Conservation (phyloP, 2,888 invertebrate genomes). For the Drosophila quinaria region DNA sequence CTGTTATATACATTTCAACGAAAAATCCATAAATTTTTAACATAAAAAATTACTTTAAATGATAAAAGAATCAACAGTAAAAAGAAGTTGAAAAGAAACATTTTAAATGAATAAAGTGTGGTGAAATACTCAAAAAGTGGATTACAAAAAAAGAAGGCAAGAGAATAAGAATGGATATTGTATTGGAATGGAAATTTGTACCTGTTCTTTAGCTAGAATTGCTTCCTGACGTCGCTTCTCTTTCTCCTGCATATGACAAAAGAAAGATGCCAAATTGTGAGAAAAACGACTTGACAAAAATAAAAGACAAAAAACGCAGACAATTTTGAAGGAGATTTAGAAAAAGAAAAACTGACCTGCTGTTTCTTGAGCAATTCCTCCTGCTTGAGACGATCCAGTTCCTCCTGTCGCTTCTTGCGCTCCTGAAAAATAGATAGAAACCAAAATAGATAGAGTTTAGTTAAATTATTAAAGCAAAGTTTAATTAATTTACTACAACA, state of each 20-base stretch:
- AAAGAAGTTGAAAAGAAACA: background rate
- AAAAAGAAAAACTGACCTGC: slow-evolving; percentile 88
- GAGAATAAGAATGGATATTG: background rate
- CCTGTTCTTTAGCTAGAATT: slow-evolving; percentile 96
- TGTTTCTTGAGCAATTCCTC: slow-evolving; percentile 94
- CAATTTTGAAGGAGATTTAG: background rate
- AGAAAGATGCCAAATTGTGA: slow-evolving; percentile 77
- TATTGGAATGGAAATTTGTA: slow-evolving; percentile 85
- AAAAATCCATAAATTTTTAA: too few species aligned
- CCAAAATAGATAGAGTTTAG: too few species aligned
- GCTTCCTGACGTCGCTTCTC: slow-evolving; percentile 96
- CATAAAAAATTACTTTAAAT: too few species aligned
- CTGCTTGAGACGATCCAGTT: slow-evolving; percentile 92
- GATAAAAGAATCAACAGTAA: background rate
- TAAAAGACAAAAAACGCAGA: slow-evolving; percentile 18
- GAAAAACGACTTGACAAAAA: slow-evolving; percentile 23
- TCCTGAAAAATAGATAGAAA: slow-evolving; percentile 88
- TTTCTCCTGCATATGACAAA: slow-evolving; percentile 89
- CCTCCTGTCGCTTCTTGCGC: slow-evolving; percentile 94
- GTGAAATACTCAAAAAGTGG: background rate
- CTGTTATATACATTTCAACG: too few species aligned
- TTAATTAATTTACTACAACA: too few species aligned
- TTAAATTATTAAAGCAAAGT: too few species aligned
- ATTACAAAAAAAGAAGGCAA: background rate
- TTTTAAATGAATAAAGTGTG: background rate